Conservation (phyloP, 2,797 vertebrate species). For the Lacerta agilis region DNA sequence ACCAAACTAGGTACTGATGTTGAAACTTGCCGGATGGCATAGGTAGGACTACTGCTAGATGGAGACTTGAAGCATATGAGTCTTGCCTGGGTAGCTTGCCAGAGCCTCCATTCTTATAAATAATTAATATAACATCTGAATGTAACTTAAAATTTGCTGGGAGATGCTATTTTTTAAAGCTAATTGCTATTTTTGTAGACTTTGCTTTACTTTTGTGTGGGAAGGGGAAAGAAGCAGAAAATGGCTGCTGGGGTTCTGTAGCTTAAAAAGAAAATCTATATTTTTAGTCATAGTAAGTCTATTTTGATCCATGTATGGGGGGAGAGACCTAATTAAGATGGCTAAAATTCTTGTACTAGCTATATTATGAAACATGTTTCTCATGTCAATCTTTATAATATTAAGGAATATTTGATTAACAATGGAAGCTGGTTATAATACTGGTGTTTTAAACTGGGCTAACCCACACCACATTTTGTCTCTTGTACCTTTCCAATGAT, state of each 20-base stretch:
- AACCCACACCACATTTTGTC: slow-evolving; percentile 59
- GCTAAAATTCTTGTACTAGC: slow-evolving; percentile 68
- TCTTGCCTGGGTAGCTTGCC: slow-evolving; percentile 56
- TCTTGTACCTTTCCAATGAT: slow-evolving; percentile 72
- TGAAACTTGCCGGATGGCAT: neutral
- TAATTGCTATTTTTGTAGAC: slow-evolving; percentile 99
- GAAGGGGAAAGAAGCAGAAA: slow-evolving; percentile 74
- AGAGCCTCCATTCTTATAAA: slow-evolving; percentile 61
- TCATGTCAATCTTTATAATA: slow-evolving; percentile 70
- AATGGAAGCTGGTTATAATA: slow-evolving; percentile 48
- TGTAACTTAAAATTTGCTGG: slow-evolving; percentile 85
- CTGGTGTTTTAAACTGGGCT: slow-evolving; percentile 67
- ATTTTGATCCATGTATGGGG: slow-evolving; percentile 83
- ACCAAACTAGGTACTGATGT: slow-evolving; percentile 94
- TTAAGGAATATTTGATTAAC: slow-evolving; percentile 71
- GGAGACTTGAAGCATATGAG: neutral
- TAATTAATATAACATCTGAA: slow-evolving; percentile 81
- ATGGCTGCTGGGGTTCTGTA: slow-evolving; percentile 86
- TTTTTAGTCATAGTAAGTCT: slow-evolving; percentile 95
- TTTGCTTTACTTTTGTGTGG: slow-evolving; percentile 85
- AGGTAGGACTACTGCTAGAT: slow-evolving; percentile 40
- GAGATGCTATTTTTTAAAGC: slow-evolving; percentile 94
- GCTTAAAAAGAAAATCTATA: slow-evolving; percentile 85
- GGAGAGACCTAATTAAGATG: slow-evolving; percentile 61
- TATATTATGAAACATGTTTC: slow-evolving; percentile 67